Evolutionary conservation across 2,113 vertebrate species (phyloP).

Genomic region (Hystrix brachyura): DNA sequence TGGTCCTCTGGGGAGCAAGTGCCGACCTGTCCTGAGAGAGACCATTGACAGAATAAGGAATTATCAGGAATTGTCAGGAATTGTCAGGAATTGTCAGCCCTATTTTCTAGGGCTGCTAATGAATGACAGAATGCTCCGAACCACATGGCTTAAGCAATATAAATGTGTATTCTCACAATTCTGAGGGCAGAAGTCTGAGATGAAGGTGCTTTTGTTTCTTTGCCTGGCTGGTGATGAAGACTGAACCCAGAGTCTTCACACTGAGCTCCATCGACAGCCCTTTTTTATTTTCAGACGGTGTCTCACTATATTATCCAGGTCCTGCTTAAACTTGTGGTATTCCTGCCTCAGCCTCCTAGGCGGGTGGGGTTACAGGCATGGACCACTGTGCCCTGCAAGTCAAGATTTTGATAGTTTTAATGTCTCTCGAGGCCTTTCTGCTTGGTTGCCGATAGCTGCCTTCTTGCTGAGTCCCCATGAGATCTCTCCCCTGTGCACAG

Average conservation of each 20-base stretch:
- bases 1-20: not conserved
- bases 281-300: too few relatives aligned
- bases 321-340: too few relatives aligned
- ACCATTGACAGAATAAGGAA: not conserved
- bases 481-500: not conserved
- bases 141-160: not conserved
- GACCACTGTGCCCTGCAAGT: not conserved
- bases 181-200: not conserved
- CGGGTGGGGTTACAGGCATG: not conserved
- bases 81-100: too few relatives aligned
- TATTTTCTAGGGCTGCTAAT: not conserved
- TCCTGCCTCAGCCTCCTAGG: not conserved
- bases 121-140: not conserved
- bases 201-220: not conserved
- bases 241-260: too few relatives aligned
- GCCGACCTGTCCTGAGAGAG: not conserved
- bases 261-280: too few relatives aligned
- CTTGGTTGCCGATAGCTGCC: not conserved
- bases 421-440: not conserved
- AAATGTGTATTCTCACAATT: not conserved
- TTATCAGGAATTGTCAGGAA: too few relatives aligned
- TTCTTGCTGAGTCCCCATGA: not conserved
- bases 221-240: not conserved
- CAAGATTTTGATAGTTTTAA: not conserved
- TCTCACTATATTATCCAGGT: too few relatives aligned